A percentile compares a stretch with the other conserved stretches of the same genome.
Conservation (phyloP, 2,113 vertebrate species). For the Pogona vitticeps region DNA sequence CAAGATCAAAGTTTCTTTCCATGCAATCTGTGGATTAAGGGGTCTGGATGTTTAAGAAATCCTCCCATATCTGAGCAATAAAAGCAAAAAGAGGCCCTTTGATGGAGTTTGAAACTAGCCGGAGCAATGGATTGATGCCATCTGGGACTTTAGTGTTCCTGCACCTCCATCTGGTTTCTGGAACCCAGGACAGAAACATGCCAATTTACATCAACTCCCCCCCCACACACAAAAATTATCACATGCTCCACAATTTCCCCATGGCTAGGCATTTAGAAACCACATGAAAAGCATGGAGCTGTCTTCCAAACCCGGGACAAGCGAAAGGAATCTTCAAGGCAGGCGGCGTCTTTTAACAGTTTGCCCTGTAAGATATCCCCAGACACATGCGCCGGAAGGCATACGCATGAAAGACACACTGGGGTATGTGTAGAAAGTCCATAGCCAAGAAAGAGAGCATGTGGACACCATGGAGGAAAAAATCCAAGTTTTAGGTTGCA, state of each 20-base stretch:
- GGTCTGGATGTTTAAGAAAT: neutral
- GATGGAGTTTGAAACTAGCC: too few relatives aligned
- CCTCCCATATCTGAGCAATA: neutral
- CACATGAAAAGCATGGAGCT: neutral
- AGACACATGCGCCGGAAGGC: neutral
- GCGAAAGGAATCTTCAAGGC: neutral
- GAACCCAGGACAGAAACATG: neutral
- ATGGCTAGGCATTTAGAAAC: neutral
- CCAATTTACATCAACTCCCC: neutral
- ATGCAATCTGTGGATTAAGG: neutral
- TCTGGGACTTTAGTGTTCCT: neutral
- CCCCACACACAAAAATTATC: neutral
- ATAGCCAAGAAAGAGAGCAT: neutral
- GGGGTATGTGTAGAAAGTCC: neutral
- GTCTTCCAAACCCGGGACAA: neutral
- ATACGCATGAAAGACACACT: neutral
- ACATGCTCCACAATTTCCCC: neutral
- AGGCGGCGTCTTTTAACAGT: neutral
- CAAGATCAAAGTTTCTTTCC: neutral
- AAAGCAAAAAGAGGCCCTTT: neutral
- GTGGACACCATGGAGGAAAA: neutral
- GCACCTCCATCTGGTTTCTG: neutral
- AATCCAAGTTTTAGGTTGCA: neutral
- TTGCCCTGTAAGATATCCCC: neutral
- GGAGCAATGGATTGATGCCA: neutral